phyloP scores from a whole-genome alignment of 2,888 invertebrate genomes.

The Odontocolon sp. region DNA sequence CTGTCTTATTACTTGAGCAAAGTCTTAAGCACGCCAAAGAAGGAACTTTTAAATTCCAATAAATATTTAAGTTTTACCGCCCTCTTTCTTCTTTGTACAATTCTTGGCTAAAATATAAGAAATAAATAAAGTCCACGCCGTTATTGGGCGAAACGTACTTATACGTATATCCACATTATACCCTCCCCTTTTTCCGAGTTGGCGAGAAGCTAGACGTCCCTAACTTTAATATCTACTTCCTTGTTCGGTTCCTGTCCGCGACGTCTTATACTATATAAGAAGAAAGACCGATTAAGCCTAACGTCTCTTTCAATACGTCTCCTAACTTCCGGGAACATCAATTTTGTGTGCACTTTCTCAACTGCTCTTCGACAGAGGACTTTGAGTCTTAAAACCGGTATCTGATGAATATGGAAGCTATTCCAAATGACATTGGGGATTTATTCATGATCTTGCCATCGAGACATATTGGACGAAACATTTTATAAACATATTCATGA shows the following conservation, averaged over 20 bases:
- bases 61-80: constrained; percentile 75
- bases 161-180: constrained; percentile 8
- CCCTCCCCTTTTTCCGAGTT: constrained; percentile 38
- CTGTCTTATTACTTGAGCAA: constrained; percentile 73
- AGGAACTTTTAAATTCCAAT: constrained; percentile 77
- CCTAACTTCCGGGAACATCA: constrained; percentile 37
- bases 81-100: constrained; percentile 16
- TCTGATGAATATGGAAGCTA: too few relatives aligned
- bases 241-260: too few relatives aligned
- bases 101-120: background rate
- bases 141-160: background rate
- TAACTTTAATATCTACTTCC: too few relatives aligned
- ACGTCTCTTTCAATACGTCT: constrained; percentile 14
- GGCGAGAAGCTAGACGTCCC: too few relatives aligned
- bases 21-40: constrained; percentile 76
- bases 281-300: too few relatives aligned
- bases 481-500: too few relatives aligned
- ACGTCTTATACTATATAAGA: too few relatives aligned
- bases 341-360: constrained; percentile 44
- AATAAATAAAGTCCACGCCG: constrained; percentile 15
- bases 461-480: too few relatives aligned
- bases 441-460: too few relatives aligned
- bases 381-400: constrained; percentile 6
- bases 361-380: constrained; percentile 39
- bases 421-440: too few relatives aligned